phyloP scores from a whole-genome alignment of 1,140 invertebrate species.

The Nephotettix cincticeps region DNA sequence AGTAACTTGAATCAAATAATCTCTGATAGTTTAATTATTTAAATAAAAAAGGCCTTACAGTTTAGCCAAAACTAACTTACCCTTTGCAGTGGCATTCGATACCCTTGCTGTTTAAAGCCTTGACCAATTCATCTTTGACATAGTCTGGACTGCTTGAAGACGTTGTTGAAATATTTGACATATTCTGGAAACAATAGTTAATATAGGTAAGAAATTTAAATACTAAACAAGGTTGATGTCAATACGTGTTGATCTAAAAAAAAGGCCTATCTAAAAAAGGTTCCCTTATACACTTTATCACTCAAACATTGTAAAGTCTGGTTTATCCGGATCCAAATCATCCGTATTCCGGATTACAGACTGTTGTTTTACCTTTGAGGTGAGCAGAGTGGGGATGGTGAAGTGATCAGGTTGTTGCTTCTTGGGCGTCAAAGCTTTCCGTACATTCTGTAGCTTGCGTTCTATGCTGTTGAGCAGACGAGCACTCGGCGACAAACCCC shows the following conservation, averaged over 20 bases:
- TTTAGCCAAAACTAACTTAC: slow-evolving; percentile 59
- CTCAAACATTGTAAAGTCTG: too few relatives aligned
- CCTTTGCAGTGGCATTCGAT: slow-evolving; percentile 69
- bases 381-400: slow-evolving; percentile 42
- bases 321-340: too few relatives aligned
- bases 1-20: too few relatives aligned
- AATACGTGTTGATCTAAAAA: too few relatives aligned
- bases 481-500: slow-evolving; percentile 27
- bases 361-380: slow-evolving; percentile 56
- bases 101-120: slow-evolving; percentile 64
- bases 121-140: slow-evolving; percentile 61
- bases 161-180: slow-evolving; percentile 73
- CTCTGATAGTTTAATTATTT: too few relatives aligned
- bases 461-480: slow-evolving; percentile 69
- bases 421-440: slow-evolving; percentile 67
- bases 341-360: too few relatives aligned
- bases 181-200: slow-evolving; percentile 57
- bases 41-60: too few relatives aligned
- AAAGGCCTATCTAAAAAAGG: too few relatives aligned
- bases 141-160: slow-evolving; percentile 63
- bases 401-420: background rate
- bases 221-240: too few relatives aligned
- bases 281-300: too few relatives aligned
- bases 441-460: slow-evolving; percentile 63
- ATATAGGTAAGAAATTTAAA: too few relatives aligned